phyloP scores from a whole-genome alignment of 2,797 vertebrate genomes.

The Pogonophryne albipinna region DNA sequence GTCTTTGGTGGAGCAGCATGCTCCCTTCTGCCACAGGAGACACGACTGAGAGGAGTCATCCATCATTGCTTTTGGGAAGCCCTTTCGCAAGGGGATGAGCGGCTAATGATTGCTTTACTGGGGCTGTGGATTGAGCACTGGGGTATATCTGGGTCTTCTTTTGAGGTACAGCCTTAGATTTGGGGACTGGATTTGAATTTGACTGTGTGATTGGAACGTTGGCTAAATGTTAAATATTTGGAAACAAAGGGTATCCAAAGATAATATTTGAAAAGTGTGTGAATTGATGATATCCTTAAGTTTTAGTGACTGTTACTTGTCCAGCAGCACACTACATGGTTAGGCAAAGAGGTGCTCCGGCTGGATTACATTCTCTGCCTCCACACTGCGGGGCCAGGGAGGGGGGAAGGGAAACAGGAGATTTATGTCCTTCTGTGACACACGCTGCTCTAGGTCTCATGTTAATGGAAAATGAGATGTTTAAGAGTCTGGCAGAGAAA shows the following conservation, averaged over 20 bases:
- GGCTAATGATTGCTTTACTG: conserved; percentile 73
- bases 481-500: conserved; percentile 82
- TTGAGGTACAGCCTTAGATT: conserved; percentile 31
- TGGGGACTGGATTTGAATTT: conserved; percentile 21
- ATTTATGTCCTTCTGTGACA: conserved; percentile 83
- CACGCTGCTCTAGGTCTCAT: conserved; percentile 81
- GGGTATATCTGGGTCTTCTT: conserved; percentile 31
- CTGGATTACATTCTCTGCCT: conserved; percentile 73
- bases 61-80: conserved; percentile 74
- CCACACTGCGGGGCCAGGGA: conserved; percentile 62
- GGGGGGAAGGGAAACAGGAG: conserved; percentile 74
- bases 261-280: conserved; percentile 3
- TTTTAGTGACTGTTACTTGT: conserved; percentile 32
- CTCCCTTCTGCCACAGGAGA: conserved; percentile 73
- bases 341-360: conserved; percentile 55
- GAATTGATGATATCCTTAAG: conserved; percentile 4
- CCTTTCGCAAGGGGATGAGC: conserved; percentile 49
- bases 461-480: conserved; percentile 86
- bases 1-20: conserved; percentile 61
- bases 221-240: conserved; percentile 22
- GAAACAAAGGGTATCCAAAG: not conserved
- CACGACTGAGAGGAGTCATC: conserved; percentile 75
- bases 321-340: conserved; percentile 54
- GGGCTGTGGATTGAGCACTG: conserved; percentile 33
- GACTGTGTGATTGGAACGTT: conserved; percentile 17